Base-by-base conservation (phyloP, 2,797 vertebrate genomes). In the Pseudochaenichthys georgianus region DNA sequence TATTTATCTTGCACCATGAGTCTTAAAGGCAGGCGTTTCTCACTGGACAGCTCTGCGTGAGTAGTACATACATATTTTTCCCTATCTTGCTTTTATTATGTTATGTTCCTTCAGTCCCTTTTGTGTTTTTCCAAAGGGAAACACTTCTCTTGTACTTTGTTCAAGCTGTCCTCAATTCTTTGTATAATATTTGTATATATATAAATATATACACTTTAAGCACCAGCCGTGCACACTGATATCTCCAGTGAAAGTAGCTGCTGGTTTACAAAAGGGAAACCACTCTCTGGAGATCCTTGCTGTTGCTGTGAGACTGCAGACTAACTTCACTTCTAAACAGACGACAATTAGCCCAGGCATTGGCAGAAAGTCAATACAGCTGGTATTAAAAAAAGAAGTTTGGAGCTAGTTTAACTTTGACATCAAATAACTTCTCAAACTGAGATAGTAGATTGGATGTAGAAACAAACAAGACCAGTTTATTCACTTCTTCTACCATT, bases 41-140 rank as follows among this genome's bases (percentile, higher is more conserved):
- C 93, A 3, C 64, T 92, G 87, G 92, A 94, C 79, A 91, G 88
- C 70, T 75, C 60, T 48, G 5, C 72, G 94, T 94, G 76, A 95
- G 94, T 93, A 95, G 94, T 93, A 89, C 16, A 1, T 1, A 19
- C 21, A 17, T 13, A 9, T n/a, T n/a, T n/a, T 13, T 34, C 4
- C 13, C 7, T 38, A 38, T 38, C 34, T 28, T 28, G 8, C 6
- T 38, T 9, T 38, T 38, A 38, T 9, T 38, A 38, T 38, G 1
- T 38, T 38, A 38, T 38, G 34, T 38, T 38, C 34, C 34, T 11
- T 11, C 15, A 41, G 19, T 19, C 9, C 3, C 1, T 48, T 53
- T 54, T 9, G 59, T 2, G 57, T 52, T 1, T 6, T 17, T 51
- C 15, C 28, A 28, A 28, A 5, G 28, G 28, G 28, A 28, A 28